Base-by-base conservation (phyloP, 2,797 vertebrate genomes). In the Anguilla obscura region DNA sequence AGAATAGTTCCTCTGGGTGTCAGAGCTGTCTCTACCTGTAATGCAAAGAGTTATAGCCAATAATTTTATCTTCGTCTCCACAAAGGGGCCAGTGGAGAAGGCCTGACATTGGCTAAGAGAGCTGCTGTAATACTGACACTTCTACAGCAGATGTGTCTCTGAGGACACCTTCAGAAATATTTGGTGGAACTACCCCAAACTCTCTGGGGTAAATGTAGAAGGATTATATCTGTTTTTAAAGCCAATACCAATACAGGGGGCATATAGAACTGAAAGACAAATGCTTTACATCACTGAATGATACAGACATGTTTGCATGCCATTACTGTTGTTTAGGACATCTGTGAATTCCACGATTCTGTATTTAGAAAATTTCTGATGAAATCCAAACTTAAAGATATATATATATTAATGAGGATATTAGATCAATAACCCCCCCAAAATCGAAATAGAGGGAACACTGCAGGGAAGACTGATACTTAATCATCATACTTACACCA, bases 1-100 rank as follows among this genome's bases (percentile, higher is more conserved):
- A 63, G 60, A 27, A 69, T n/a, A 69, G 63, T 69, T 69, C 63
- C 63, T 69, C 63, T 27, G 63, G 63, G 63, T 69, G 63, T n/a
- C 5, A 27, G 5, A n/a, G 7, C 24, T 69, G 63, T 69, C n/a
- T 69, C n/a, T 9, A 69, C 63, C 63, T n/a, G 24, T 27, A 69
- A 69, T 69, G 24, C 63, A 69, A 63, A 63, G 60, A 24, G 60
- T 63, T 63, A 21, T 63, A 18, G 60, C 18, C 52, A 54, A 18
- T 27, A 24, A 27, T 69, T 14, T 27, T n/a, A 66, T 52, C 50
- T 52, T 52, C 10, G 63, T 2, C 9, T 69, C 24, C 63, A 27
- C 27, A n/a, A 69, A 69, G 63, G 24, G 63, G 24, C 63, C n/a
- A 27, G 24, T 27, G 63, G 63, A 69, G 63, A n/a, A n/a, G 24